Conservation (phyloP, 2,888 invertebrate species). For the Nudaria mundana region DNA sequence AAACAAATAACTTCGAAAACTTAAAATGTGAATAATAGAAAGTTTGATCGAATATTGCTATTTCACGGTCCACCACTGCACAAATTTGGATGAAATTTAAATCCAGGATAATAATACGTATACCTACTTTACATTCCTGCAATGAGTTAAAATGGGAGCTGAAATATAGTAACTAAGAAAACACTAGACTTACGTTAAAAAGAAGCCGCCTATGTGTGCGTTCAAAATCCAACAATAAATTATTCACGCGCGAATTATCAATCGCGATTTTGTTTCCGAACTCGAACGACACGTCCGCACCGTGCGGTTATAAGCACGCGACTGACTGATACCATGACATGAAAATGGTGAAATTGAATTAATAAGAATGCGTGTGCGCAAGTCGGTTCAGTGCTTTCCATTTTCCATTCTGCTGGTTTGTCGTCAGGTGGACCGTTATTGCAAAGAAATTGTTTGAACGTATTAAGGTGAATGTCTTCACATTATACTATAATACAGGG, state of each 20-base stretch:
- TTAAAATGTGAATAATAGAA: too few species aligned
- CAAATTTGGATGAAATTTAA: too few species aligned
- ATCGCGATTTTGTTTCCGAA: slow-evolving; percentile 33
- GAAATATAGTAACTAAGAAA: not conserved
- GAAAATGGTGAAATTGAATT: not conserved
- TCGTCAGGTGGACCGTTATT: slow-evolving; percentile 47
- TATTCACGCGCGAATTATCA: slow-evolving; percentile 31
- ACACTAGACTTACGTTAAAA: slow-evolving; percentile 23
- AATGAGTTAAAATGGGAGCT: too few species aligned
- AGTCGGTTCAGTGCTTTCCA: slow-evolving; percentile 35
- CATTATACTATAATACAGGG: not conserved
- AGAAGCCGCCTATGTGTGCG: slow-evolving; percentile 11
- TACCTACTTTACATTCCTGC: too few species aligned
- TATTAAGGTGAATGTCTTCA: slow-evolving; percentile 7
- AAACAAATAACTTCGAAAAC: too few species aligned
- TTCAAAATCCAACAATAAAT: slow-evolving; percentile 23
- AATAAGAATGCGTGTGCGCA: slow-evolving; percentile 39
- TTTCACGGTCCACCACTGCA: too few species aligned
- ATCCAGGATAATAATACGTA: too few species aligned
- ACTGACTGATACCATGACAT: slow-evolving; percentile 35
- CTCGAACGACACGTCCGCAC: slow-evolving; percentile 35
- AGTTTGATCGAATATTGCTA: too few species aligned
- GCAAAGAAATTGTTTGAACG: slow-evolving; percentile 17
- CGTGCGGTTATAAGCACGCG: slow-evolving; percentile 29
- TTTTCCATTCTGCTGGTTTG: slow-evolving; percentile 41